A percentile compares a stretch with the other conserved stretches of the same genome.
These are phyloP conservation scores for Melanophora roralis DNA, from an alignment of 2,888 invertebrate species.

Conservation along the genomic window DNA sequence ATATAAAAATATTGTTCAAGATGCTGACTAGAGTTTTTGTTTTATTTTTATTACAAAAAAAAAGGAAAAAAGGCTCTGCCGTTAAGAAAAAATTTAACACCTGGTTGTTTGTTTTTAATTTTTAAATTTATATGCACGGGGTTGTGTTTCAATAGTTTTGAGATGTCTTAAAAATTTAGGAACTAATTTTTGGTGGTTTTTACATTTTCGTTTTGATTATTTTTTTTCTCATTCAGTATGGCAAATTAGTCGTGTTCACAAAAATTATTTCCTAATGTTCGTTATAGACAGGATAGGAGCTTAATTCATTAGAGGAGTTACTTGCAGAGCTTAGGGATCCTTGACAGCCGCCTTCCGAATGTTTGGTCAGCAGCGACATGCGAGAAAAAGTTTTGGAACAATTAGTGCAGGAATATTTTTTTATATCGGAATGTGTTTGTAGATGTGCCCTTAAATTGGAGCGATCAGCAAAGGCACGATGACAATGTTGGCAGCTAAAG, in stretches of 20 bases:
- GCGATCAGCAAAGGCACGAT: conserved; percentile 97
- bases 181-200: conserved; percentile 77
- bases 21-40: conserved; percentile 70
- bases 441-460: conserved; percentile 97
- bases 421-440: conserved; percentile 98
- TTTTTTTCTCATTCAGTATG: conserved; percentile 64
- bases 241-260: conserved; percentile 64
- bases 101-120: conserved; percentile 41
- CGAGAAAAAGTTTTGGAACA: conserved; percentile 98
- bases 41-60: conserved; percentile 42
- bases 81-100: conserved; percentile 36
- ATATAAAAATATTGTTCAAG: conserved; percentile 63
- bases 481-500: conserved; percentile 96
- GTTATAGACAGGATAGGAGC: conserved; percentile 67
- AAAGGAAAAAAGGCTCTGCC: conserved; percentile 51
- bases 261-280: conserved; percentile 67
- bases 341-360: conserved; percentile 92
- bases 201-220: conserved; percentile 5
- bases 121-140: background rate
- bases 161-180: conserved; percentile 70
- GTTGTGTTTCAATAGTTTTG: background rate
- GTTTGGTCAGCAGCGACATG: conserved; percentile 96
- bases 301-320: conserved; percentile 48
- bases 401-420: conserved; percentile 95
- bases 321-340: conserved; percentile 70